Base-by-base conservation (phyloP, 2,888 invertebrate species). In the Eristalis tenax region DNA sequence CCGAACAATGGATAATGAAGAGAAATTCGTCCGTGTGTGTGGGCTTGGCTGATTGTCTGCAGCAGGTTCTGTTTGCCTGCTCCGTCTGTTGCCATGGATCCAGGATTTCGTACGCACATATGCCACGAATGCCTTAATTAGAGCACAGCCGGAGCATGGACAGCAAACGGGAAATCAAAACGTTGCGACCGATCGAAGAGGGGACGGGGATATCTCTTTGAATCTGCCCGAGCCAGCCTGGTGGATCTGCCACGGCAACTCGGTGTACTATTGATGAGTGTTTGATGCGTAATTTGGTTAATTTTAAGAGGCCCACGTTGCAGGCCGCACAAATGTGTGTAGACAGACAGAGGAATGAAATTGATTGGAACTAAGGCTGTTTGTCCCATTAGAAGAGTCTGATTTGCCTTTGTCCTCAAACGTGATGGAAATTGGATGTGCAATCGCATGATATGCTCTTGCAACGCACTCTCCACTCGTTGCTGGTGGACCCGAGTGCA, bases 1-100 rank as follows among this genome's bases (percentile, higher is more conserved):
- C 50, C 50, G 18, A 50, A 69, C 63, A 40, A 32, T 32, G 81
- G 73, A 81, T 81, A 69, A 68, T 76, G 56, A 77, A 63, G 26
- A 26, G 57, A 83, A 63, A 68, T 73, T 68, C 69, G 70, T 50
- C 43, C 57, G 43, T 18, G n/a, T 5, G 15, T 15, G 50, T 15
- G 43, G 4, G 43, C 15, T 6, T 0, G 43, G n/a, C 4, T n/a
- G n/a, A 6, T 1, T 50, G 50, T 10, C 50, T 50, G 50, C 50
- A 50, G n/a, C 50, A 8, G 50, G 8, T 50, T 50, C 50, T 50
- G 50, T 50, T 32, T 32, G 32, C 32, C 32, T 10, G 32, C 32
- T 32, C 32, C 50, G 50, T 50, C 50, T 59, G 59, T 59, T 59
- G 59, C 26, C 59, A 59, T 26, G 23, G 59, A 13, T 23, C 26